A percentile compares a stretch with the other conserved stretches of the same genome.
Conservation (phyloP, 2,113 vertebrate species). For the Deroptyus accipitrinus region DNA sequence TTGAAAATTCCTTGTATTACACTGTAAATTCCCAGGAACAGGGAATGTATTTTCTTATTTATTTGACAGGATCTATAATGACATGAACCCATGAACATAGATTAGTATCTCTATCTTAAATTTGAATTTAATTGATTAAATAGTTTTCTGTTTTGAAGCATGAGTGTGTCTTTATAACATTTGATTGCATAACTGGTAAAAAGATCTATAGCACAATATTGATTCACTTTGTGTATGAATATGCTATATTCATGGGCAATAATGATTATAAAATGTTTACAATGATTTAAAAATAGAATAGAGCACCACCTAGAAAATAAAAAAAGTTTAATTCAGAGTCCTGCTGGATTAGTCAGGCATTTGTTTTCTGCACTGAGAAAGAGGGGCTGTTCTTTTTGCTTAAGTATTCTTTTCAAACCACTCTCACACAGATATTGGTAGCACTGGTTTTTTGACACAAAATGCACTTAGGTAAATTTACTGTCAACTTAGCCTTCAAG, state of each 20-base stretch:
- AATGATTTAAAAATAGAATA: neutral
- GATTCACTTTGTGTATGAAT: neutral
- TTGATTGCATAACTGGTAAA: neutral
- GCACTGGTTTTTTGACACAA: neutral
- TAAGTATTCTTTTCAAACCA: neutral
- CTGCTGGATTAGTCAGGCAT: neutral
- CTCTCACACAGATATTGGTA: neutral
- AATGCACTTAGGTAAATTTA: constrained; percentile 6
- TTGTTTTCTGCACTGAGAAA: neutral
- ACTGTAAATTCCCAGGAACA: neutral
- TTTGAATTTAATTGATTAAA: neutral
- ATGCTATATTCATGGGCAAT: neutral
- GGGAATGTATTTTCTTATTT: neutral
- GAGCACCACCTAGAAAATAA: neutral
- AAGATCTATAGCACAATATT: neutral
- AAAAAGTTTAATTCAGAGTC: neutral
- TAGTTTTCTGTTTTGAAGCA: neutral
- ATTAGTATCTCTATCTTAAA: neutral
- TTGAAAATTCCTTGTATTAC: neutral
- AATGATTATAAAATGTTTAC: neutral
- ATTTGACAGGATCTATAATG: neutral
- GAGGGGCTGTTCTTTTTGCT: neutral
- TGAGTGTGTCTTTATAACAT: neutral
- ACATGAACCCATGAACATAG: neutral
- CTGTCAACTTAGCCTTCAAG: neutral